Conservation (phyloP, 2,888 invertebrate species). For the Chalcis sispes region DNA sequence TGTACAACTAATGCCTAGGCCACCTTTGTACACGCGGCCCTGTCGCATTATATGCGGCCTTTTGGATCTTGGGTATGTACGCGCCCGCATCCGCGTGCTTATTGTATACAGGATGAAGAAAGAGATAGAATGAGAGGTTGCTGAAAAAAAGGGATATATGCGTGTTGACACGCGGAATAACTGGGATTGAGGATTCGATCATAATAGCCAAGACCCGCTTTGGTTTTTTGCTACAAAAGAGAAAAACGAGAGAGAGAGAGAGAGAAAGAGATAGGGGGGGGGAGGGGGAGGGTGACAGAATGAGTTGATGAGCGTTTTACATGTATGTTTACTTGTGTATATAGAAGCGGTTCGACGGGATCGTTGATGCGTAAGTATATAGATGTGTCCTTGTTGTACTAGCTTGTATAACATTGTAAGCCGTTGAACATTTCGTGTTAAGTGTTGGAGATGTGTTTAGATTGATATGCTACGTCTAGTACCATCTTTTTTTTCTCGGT, state of each 20-base stretch:
- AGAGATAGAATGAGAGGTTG: too few relatives aligned
- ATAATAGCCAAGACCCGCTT: constrained; percentile 19
- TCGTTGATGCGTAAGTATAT: constrained; percentile 6
- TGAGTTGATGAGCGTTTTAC: too few relatives aligned
- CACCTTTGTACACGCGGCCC: constrained; percentile 13
- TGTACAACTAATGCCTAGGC: constrained; percentile 20
- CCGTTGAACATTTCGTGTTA: constrained; percentile 17
- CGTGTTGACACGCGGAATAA: constrained; percentile 25
- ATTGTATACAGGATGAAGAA: background rate
- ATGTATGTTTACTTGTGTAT: too few relatives aligned
- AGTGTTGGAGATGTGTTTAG: background rate
- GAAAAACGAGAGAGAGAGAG: too few relatives aligned
- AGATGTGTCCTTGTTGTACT: constrained; percentile 1
- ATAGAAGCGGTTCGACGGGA: constrained; percentile 7
- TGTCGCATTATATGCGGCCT: constrained; percentile 30
- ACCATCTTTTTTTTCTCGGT: too few relatives aligned
- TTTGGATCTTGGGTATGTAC: background rate
- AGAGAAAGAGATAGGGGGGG: too few relatives aligned
- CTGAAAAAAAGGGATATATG: constrained; percentile 25
- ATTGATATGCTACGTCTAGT: too few relatives aligned
- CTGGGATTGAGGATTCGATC: constrained; percentile 25
- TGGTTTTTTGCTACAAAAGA: background rate
- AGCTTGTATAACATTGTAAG: constrained; percentile 2
- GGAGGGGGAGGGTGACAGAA: too few relatives aligned
- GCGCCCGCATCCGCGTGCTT: background rate